Evolutionary conservation across 2,888 invertebrate genomes (phyloP), one percentile per base, ranked within the genome.

Genomic region (Tenthredo distinguenda): DNA sequence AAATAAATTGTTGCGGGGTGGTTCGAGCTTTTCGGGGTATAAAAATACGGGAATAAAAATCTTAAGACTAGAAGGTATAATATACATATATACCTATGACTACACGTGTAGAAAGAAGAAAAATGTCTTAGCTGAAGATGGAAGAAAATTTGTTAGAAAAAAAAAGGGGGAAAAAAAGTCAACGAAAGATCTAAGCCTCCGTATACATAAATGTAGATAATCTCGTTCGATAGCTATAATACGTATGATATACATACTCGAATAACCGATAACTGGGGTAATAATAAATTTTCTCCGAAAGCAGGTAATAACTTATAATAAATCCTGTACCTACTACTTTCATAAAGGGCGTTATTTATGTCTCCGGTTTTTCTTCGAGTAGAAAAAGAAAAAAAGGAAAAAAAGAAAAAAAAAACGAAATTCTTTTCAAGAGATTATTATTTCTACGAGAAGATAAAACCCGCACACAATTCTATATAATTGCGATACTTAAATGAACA

Each of bases 261-360:
- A 71, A 71, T n/a, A 31, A 71, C 31, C 37, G 10, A 15, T 37
- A 31, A 18, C 31, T 71, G 37, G 9, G n/a, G 10, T 77, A 37
- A 55, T 37, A 62, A 81, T 81, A 62, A 81, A 81, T 81, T 81
- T 81, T 15, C 40, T 21, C 58, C 18, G 18, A 37, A 62, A 81
- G 62, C 21, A 62, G 37, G 81, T 81, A 40, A 81, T 81, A 81
- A 40, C 58, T 81, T 62, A 18, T 12, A 62, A 81, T 62, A 81
- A 62, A 81, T 81, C 37, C 37, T 40, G 18, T 31, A 21, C 72
- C 79, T 40, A 62, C 62, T 58, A 40, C 79, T 58, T 55, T 81
- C 21, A 58, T 40, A 34, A 37, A 34, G 58, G 50, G 34, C n/a
- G 37, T 37, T 37, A 79, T 81, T 81, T 81, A 81, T 81, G 79